These are phyloP conservation scores for Antitype chi DNA, from an alignment of 2,888 invertebrate genomes.

Conservation along the genomic window DNA sequence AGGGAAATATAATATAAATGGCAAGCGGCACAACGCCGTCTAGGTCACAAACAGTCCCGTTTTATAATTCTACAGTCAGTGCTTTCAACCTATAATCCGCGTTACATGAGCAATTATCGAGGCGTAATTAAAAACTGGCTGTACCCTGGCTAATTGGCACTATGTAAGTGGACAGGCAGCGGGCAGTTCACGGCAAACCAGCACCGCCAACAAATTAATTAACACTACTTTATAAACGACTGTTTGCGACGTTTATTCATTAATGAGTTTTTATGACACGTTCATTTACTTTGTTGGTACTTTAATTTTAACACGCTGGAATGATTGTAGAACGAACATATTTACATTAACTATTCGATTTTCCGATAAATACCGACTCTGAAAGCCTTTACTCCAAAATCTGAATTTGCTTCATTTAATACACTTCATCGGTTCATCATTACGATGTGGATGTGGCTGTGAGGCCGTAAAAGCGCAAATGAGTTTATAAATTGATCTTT, in stretches of 20 bases:
- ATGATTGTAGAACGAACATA: slow-evolving; percentile 14
- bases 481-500: slow-evolving; percentile 28
- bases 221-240: slow-evolving; percentile 53
- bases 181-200: slow-evolving; percentile 22
- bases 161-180: slow-evolving; percentile 49
- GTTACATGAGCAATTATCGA: slow-evolving; percentile 65
- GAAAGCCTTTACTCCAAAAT: slow-evolving; percentile 17
- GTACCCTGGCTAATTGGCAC: slow-evolving; percentile 59
- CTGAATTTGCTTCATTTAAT: slow-evolving; percentile 32
- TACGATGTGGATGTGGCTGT: slow-evolving; percentile 6
- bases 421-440: slow-evolving; percentile 23
- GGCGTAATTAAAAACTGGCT: slow-evolving; percentile 68
- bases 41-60: slow-evolving; percentile 17
- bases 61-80: slow-evolving; percentile 51
- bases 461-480: slow-evolving; percentile 11
- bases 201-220: slow-evolving; percentile 49
- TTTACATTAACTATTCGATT: slow-evolving; percentile 25
- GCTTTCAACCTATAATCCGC: slow-evolving; percentile 61
- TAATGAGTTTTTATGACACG: slow-evolving; percentile 52
- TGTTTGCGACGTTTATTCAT: slow-evolving; percentile 53
- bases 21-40: background rate
- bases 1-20: background rate
- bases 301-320: slow-evolving; percentile 27
- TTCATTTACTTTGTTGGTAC: slow-evolving; percentile 36
- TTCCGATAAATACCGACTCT: slow-evolving; percentile 16